phyloP scores from a whole-genome alignment of 1,140 invertebrate species.

The Acyrthosiphon pisum region DNA sequence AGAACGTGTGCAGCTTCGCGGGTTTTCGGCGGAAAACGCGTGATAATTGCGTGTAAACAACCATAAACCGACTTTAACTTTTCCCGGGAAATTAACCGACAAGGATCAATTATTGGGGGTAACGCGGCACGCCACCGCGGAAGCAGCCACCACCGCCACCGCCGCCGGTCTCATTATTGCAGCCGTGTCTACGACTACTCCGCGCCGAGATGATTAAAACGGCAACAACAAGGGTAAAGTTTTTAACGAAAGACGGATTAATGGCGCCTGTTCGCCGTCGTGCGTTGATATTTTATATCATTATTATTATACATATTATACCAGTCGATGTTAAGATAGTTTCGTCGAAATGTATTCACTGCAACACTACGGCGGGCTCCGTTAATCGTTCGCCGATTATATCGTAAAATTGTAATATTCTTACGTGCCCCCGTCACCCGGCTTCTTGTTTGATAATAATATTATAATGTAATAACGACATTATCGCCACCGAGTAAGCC shows the following conservation, averaged over 20 bases:
- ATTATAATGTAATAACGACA: neutral
- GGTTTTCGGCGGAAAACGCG: neutral
- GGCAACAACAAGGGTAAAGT: neutral
- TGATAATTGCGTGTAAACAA: neutral
- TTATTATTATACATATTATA: neutral
- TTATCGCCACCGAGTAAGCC: neutral
- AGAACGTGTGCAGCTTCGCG: neutral
- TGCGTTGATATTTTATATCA: neutral
- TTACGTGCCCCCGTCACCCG: neutral
- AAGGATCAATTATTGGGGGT: slow-evolving; percentile 37
- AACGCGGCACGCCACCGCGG: neutral
- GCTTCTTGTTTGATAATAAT: neutral
- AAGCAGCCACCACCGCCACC: neutral
- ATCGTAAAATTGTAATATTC: neutral
- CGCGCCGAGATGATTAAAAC: slow-evolving; percentile 9
- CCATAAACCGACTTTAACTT: slow-evolving; percentile 19
- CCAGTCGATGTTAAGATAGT: neutral
- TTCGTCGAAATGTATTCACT: neutral
- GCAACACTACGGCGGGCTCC: too few species aligned
- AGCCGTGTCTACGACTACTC: neutral
- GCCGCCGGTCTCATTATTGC: neutral
- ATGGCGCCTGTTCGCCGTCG: neutral
- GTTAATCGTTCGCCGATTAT: neutral
- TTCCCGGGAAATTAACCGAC: slow-evolving; percentile 31
- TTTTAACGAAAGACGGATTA: slow-evolving; percentile 25